These are phyloP conservation scores for Mermis nigrescens DNA, from an alignment of 2,888 invertebrate species.

Conservation along the genomic window DNA sequence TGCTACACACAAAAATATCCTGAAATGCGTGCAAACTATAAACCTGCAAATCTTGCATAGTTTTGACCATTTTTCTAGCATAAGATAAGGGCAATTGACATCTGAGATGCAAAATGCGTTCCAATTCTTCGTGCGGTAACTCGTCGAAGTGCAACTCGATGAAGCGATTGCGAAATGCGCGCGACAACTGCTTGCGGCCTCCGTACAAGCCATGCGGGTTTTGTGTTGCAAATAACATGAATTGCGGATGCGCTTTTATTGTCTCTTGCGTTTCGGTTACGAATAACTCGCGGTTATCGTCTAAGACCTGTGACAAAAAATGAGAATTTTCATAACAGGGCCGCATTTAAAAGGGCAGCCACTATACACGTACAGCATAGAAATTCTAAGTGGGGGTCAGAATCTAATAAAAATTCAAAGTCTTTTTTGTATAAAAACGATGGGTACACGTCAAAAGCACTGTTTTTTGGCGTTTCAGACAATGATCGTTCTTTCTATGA, in stretches of 20 bases:
- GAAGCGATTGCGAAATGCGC: slow-evolving; percentile 91
- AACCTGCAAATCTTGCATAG: slow-evolving; percentile 73
- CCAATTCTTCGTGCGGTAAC: slow-evolving; percentile 68
- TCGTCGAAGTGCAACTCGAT: slow-evolving; percentile 90
- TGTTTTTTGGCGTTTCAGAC: too few species aligned
- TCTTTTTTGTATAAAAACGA: too few species aligned
- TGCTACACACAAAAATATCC: background rate
- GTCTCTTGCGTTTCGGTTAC: slow-evolving; percentile 86
- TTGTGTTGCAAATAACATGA: slow-evolving; percentile 95
- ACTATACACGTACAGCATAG: too few species aligned
- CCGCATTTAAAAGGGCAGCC: too few species aligned
- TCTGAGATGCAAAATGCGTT: slow-evolving; percentile 64
- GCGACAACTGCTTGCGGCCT: slow-evolving; percentile 73
- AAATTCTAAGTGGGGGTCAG: too few species aligned
- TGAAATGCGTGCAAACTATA: slow-evolving; percentile 21
- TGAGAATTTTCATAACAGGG: slow-evolving; percentile 15
- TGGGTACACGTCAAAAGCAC: too few species aligned
- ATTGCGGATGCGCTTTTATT: slow-evolving; percentile 74
- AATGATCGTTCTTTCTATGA: too few species aligned
- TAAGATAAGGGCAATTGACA: slow-evolving; percentile 70
- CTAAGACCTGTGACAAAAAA: slow-evolving; percentile 44
- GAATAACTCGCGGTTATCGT: slow-evolving; percentile 91
- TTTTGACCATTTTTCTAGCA: slow-evolving; percentile 67
- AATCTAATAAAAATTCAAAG: too few species aligned
- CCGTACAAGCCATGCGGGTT: slow-evolving; percentile 86